Evolutionary conservation across 2,113 vertebrate species (phyloP), one percentile per base, ranked within the genome.

Genomic region (Neogobius melanostomus): DNA sequence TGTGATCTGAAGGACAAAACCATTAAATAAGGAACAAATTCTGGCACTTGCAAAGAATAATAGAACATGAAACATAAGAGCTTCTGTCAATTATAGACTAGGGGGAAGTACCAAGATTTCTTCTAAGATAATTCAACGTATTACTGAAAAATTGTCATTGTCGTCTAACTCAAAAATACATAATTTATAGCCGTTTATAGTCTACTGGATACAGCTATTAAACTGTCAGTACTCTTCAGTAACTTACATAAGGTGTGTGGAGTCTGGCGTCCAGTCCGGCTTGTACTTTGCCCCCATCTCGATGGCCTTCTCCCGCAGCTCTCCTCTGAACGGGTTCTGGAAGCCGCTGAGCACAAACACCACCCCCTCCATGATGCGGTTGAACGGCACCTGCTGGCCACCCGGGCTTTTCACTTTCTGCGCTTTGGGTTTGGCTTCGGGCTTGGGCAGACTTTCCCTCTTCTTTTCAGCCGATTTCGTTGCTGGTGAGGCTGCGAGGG

Each of bases 331-430:
- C 0, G 96, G 96, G 81, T 97, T 97, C 87, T 97, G 95, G 82
- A 97, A 97, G 56, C 96, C 96, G 0, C 96, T 97, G 69, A 97
- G 90, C 36, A 97, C 95, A 61, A 97, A 94, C 82, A 97, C 95
- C 6, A 95, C 94, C 0, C 94, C 95, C 80, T 95, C 92, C 76
- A 97, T 80, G 64, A 96, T 76, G 7, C 42, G 85, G 8, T 88
- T 85, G 51, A 94, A 80, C 2, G 92, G 88, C 11, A 92, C 87
- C 2, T 83, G 82, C 68, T 90, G 80, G 0, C 69, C 50, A 5
- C 12, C 73, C 64, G 69, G 47, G 11, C 81, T 6, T 67, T 85
- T 87, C 2, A 73, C 51, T 66, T 82, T 86, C 50, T 57, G 73
- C 15, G 66, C 60, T 68, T 89, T 90, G 63, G 82, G 60, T 80